Percentiles rank a stretch among this genome's conserved stretches.
These are phyloP conservation scores for Scomberomorus guttatus DNA, from an alignment of 2,797 vertebrate genomes.

Conservation along the genomic window DNA sequence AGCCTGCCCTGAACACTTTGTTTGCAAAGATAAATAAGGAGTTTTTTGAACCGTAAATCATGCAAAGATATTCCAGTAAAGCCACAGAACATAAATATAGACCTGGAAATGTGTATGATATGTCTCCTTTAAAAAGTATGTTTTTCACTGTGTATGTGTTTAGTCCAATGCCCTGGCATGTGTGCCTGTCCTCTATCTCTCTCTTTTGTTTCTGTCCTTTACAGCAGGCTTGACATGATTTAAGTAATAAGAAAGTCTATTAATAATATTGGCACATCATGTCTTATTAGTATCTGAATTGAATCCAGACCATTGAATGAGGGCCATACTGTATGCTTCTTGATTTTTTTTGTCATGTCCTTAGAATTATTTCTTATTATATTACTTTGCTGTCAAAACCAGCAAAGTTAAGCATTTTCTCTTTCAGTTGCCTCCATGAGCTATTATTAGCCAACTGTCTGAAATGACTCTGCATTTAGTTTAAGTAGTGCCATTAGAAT, in stretches of 20 bases:
- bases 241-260: conserved; percentile 18
- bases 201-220: background rate
- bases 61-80: too few species aligned
- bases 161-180: background rate
- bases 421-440: conserved; percentile 26
- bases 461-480: conserved; percentile 69
- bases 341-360: conserved; percentile 5
- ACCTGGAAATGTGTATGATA: too few species aligned
- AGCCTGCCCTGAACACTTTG: too few species aligned
- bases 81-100: too few species aligned
- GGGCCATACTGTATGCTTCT: conserved; percentile 13
- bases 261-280: conserved; percentile 31
- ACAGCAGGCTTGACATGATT: conserved; percentile 3
- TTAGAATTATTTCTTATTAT: conserved; percentile 23
- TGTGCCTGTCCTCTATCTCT: background rate
- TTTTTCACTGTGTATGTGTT: background rate
- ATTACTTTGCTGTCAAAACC: conserved; percentile 31
- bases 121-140: background rate
- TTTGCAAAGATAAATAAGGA: too few species aligned
- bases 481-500: conserved; percentile 61
- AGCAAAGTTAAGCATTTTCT: conserved; percentile 44
- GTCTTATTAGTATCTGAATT: conserved; percentile 18
- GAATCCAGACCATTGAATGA: conserved; percentile 16
- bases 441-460: conserved; percentile 52
- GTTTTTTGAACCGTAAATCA: too few species aligned